These are phyloP conservation scores for Barbus barbus DNA, from an alignment of 2,113 vertebrate genomes.

Conservation along the genomic window DNA sequence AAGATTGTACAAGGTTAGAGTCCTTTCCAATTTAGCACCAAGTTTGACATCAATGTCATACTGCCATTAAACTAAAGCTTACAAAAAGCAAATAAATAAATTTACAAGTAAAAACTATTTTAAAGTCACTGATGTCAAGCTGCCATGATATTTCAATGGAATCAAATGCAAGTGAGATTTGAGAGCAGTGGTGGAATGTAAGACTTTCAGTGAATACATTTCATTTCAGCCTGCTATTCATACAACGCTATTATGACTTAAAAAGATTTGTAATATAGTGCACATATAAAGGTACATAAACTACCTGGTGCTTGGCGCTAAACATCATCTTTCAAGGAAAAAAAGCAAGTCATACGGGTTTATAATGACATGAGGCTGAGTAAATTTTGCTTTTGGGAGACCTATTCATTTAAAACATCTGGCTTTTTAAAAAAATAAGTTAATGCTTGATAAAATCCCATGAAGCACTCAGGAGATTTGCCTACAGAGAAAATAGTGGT, in stretches of 20 bases:
- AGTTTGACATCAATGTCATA: not conserved
- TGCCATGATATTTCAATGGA: not conserved
- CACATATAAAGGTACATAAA: too few species aligned
- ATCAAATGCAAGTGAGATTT: not conserved
- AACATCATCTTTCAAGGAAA: not conserved
- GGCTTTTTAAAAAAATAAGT: not conserved
- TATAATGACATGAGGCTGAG: not conserved
- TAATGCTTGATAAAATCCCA: conserved; percentile 2
- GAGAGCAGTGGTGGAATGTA: not conserved
- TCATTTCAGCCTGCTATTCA: not conserved
- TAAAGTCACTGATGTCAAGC: not conserved
- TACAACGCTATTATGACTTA: not conserved
- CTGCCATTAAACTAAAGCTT: not conserved
- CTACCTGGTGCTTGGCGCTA: not conserved
- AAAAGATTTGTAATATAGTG: not conserved
- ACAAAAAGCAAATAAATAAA: too few species aligned
- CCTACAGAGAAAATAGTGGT: not conserved
- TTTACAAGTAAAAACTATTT: not conserved
- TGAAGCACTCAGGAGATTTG: not conserved
- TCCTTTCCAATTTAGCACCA: too few species aligned
- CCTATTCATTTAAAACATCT: not conserved
- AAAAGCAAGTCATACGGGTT: not conserved
- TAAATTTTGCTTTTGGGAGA: not conserved
- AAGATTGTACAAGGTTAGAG: too few species aligned
- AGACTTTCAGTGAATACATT: not conserved